Conservation (phyloP, 2,113 vertebrate genomes). For the Salvelinus namaycush region DNA sequence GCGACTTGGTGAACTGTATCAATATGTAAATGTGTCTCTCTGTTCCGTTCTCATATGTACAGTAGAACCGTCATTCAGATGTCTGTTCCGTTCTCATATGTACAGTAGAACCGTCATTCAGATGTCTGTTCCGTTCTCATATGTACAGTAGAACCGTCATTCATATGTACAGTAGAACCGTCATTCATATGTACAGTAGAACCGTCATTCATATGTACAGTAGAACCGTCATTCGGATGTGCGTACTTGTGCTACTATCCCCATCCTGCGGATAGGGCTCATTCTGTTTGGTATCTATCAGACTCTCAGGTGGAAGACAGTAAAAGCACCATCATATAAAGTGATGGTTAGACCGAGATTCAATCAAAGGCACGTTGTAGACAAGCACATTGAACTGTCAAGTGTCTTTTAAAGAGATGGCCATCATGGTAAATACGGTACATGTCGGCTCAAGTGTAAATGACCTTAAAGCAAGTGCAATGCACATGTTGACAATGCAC, state of each 20-base stretch:
- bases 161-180: too few relatives aligned
- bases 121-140: background rate
- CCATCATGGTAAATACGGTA: too few relatives aligned
- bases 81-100: too few relatives aligned
- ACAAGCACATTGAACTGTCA: too few relatives aligned
- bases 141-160: background rate
- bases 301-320: slow-evolving; percentile 45
- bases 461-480: too few relatives aligned
- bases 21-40: slow-evolving; percentile 44
- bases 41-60: slow-evolving; percentile 18
- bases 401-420: too few relatives aligned
- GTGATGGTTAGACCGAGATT: background rate
- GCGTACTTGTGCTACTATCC: slow-evolving; percentile 1
- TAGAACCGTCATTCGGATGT: background rate
- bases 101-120: background rate
- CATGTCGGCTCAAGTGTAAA: too few relatives aligned
- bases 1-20: background rate
- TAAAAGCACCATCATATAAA: background rate
- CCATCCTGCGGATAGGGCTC: background rate
- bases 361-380: background rate
- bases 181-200: slow-evolving; percentile 7
- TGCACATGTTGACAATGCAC: too few relatives aligned
- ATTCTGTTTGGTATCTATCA: slow-evolving; percentile 17
- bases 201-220: background rate
- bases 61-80: slow-evolving; percentile 4